Evolutionary conservation across 2,113 vertebrate genomes (phyloP).

Genomic region (Xiphias gladius): DNA sequence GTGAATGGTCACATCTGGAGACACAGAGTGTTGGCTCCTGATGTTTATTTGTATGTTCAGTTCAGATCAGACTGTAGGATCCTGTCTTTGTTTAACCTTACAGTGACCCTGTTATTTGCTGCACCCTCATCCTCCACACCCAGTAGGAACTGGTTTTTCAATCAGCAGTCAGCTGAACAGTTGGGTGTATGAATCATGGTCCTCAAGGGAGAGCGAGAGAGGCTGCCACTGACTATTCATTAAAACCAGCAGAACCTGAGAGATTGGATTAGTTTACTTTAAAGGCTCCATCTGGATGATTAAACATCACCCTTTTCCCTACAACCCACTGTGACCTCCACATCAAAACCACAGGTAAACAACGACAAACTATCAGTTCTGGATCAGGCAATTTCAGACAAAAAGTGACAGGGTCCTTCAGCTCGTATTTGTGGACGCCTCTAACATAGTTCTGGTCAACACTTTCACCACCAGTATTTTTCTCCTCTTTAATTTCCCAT

Average conservation of each 20-base stretch:
- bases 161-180: slow-evolving; percentile 10
- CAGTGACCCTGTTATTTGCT: neutral
- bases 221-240: slow-evolving; percentile 64
- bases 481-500: too few relatives aligned
- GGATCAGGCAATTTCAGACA: too few relatives aligned
- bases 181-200: slow-evolving; percentile 61
- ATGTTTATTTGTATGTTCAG: neutral
- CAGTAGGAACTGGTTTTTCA: slow-evolving; percentile 55
- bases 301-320: slow-evolving; percentile 4
- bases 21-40: too few relatives aligned
- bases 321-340: neutral
- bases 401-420: too few relatives aligned
- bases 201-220: slow-evolving; percentile 63
- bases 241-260: slow-evolving; percentile 58
- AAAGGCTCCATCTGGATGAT: slow-evolving; percentile 63
- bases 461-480: too few relatives aligned
- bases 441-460: too few relatives aligned
- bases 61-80: neutral
- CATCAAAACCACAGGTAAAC: neutral
- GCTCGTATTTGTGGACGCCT: too few relatives aligned
- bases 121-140: slow-evolving; percentile 46
- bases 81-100: neutral
- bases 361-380: too few relatives aligned
- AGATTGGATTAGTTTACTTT: slow-evolving; percentile 72
- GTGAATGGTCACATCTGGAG: neutral